Evolutionary conservation across 2,797 vertebrate genomes (phyloP).

Genomic region (Amazonetta brasiliensis): DNA sequence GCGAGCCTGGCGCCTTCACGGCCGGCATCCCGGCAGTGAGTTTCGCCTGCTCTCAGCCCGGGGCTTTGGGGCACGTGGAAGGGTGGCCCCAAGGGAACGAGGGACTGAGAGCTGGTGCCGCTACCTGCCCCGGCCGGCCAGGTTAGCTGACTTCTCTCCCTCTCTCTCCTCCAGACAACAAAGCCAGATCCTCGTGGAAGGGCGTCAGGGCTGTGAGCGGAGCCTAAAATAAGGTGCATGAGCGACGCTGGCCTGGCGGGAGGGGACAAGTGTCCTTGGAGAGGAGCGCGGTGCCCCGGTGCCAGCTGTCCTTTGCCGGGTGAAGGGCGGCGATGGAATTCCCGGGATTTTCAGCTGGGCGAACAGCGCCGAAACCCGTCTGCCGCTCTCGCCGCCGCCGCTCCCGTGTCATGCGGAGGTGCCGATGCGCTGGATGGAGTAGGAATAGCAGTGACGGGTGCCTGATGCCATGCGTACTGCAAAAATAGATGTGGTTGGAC

Average conservation of each 20-base stretch:
- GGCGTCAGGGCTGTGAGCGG: rapidly evolving
- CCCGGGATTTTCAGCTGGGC: not conserved
- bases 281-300: rapidly evolving
- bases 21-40: not conserved
- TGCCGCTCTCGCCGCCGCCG: not conserved
- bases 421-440: not conserved
- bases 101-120: not conserved
- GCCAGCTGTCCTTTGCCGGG: not conserved
- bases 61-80: not conserved
- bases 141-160: not conserved
- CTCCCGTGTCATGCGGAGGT: not conserved
- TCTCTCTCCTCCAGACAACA: not conserved
- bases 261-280: not conserved
- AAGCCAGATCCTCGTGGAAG: not conserved
- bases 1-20: not conserved
- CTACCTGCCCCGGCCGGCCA: rapidly evolving
- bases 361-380: rapidly evolving
- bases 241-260: not conserved
- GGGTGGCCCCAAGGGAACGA: not conserved
- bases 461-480: slow-evolving; percentile 45
- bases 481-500: slow-evolving; percentile 68
- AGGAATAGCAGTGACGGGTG: slow-evolving; percentile 64
- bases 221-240: not conserved
- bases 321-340: not conserved
- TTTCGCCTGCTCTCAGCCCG: rapidly evolving